phyloP scores from a whole-genome alignment of 2,888 invertebrate species.

The Serripes groenlandicus region DNA sequence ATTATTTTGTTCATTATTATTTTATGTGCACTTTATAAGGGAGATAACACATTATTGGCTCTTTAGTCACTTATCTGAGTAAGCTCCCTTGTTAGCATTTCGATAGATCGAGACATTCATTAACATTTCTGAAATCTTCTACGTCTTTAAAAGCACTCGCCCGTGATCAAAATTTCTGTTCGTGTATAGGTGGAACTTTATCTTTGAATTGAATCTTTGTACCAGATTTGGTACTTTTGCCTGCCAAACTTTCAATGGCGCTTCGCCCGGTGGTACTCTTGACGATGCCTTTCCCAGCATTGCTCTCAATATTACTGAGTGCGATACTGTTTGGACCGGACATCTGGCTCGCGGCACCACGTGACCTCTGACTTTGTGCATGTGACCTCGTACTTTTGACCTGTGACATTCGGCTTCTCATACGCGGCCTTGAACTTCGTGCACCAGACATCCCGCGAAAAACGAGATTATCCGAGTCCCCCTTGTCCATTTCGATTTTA shows the following conservation, averaged over 20 bases:
- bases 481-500: slow-evolving; percentile 42
- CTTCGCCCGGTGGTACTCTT: background rate
- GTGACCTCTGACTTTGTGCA: slow-evolving; percentile 38
- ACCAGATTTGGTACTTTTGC: slow-evolving; percentile 37
- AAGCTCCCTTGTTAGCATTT: no score
- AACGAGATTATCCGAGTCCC: slow-evolving; percentile 22
- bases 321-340: slow-evolving; percentile 7
- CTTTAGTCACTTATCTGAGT: no score
- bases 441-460: slow-evolving; percentile 53
- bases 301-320: slow-evolving; percentile 5
- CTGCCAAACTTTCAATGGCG: slow-evolving; percentile 23
- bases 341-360: background rate
- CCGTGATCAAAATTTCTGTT: slow-evolving; percentile 32
- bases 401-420: slow-evolving; percentile 46
- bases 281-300: background rate
- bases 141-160: no score
- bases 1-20: no score
- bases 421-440: slow-evolving; percentile 37
- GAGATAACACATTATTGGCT: no score
- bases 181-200: slow-evolving; percentile 33
- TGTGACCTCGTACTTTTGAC: slow-evolving; percentile 44
- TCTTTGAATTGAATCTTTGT: slow-evolving; percentile 26
- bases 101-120: no score
- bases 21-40: no score
- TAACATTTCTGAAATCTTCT: no score